Conservation (phyloP, 2,888 invertebrate genomes). For the Eretmocerus hayati region DNA sequence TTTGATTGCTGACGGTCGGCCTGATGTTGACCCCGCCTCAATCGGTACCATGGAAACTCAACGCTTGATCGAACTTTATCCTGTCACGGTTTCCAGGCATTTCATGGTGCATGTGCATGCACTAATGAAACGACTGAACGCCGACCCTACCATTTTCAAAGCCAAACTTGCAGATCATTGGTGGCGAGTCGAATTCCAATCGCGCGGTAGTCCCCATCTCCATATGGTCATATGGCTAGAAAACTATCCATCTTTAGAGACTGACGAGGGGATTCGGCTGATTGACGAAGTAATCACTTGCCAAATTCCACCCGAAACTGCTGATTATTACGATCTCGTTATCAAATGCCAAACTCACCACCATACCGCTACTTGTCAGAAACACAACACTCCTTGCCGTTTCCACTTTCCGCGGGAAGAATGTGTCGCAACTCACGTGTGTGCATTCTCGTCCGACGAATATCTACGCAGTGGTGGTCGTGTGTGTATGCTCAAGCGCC, state of each 20-base stretch:
- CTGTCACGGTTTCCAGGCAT: neutral
- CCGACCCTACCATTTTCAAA: too few relatives aligned
- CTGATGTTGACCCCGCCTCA: neutral
- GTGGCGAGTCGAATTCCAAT: too few relatives aligned
- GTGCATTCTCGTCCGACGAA: neutral
- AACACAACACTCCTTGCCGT: neutral
- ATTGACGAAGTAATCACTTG: conserved; percentile 22
- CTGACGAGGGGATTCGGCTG: conserved; percentile 20
- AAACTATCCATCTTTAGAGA: conserved; percentile 23
- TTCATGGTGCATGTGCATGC: too few relatives aligned
- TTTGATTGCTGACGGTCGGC: conserved; percentile 30
- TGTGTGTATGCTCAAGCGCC: neutral
- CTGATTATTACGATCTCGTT: conserved; percentile 22
- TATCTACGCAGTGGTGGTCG: neutral
- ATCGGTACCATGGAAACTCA: neutral
- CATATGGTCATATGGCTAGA: conserved; percentile 35
- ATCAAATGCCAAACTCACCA: too few relatives aligned
- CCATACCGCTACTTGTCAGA: neutral
- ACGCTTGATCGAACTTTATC: neutral
- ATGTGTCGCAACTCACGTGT: neutral
- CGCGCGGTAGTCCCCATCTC: too few relatives aligned
- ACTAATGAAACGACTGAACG: too few relatives aligned
- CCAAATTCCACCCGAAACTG: conserved; percentile 13
- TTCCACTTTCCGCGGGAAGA: neutral
- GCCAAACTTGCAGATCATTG: conserved; percentile 26